Base-by-base conservation (phyloP, 1,140 invertebrate species). In the Sitophilus oryzae region DNA sequence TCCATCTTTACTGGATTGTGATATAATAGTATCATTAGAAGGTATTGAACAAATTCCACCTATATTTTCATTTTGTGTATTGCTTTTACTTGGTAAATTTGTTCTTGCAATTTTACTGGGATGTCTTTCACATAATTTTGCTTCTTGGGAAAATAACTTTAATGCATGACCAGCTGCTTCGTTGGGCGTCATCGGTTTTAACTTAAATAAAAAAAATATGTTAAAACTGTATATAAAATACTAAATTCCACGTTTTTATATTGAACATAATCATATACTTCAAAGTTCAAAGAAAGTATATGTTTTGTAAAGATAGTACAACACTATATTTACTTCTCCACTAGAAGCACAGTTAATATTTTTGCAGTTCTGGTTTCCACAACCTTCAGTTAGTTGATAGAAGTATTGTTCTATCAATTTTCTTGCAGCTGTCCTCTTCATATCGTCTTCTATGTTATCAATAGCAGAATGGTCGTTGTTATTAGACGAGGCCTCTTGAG, bases 401-500 rank as follows among this genome's bases (percentile, higher is more conserved):
- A 94, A 96, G 73, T 94, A 95, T 61, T 86, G 82, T 72, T 93
- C 89, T 56, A 95, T 94, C 37, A 93, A 75, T 72, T 90, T 87
- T 71, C 84, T 89, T 18, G 88, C 90, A 58, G 89, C 87, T 58
- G 86, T 85, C 63, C 91, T 80, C 78, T 93, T 94, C 88, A 90
- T 89, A 66, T 83, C 83, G 75, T 81, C 81, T 65, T 67, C 63
- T 46, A 59, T 68, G 52, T 62, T 58, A 43, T 63, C 60, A 41
- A 43, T 42, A 38, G 44, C 47, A 18, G 47, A 49, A 18, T 60
- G 57, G 16, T 59, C 50, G 18, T 59, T 47, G 56, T 51, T 55
- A 65, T 65, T 69, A 57, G 68, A 68, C 65, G 70, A 69, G 60
- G 70, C 68, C 66, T 69, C 69, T 63, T 59, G 66, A 60, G 67